Evolutionary conservation across 2,888 invertebrate genomes (phyloP), one percentile per base, ranked within the genome.

Genomic region (Hipparchia semele): DNA sequence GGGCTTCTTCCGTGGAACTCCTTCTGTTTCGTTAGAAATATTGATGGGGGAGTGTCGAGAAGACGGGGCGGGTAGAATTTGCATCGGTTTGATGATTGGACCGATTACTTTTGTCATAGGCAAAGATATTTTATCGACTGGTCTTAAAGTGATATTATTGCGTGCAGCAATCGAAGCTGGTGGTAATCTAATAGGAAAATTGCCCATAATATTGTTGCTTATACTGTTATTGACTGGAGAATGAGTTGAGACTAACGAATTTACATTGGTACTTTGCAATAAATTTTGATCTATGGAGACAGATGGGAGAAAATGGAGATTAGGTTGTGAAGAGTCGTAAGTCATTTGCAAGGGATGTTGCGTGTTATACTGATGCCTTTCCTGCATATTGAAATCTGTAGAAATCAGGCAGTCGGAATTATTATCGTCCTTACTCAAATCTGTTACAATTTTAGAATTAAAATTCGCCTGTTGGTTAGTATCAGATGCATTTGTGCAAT

Each of bases 81-180:
- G 93, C 8, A 90, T 90, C 0, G 92, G 91, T 75, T 81, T 91
- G 77, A 93, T 92, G 1, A 93, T 93, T 0, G 93, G 90, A 0
- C 93, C 92, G 0, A 87, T 90, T 4, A 92, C 86, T 85, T 90
- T 92, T 0, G 80, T 76, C 80, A 90, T 86, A 0, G 90, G 86
- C 7, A 91, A 74, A 0, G 90, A 87, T 79, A 93, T 88, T 81
- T 90, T 93, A 72, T 92, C 90, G 0, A 88, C 84, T 0, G 91
- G 87, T 77, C 88, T 93, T 4, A 93, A 80, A 70, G 90, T 92
- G 23, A 92, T 89, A 72, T 90, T 90, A 75, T 90, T 91, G 2
- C 87, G 83, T 49, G 88, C 79, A 1, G 89, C 87, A 72, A 90
- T 83, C 58, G 86, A 89, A 1, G 91, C 86, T 0, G 81, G 84